Evolutionary conservation across 2,888 invertebrate genomes (phyloP), one percentile per base, ranked within the genome.

Genomic region (Ceriagrion tenellum): DNA sequence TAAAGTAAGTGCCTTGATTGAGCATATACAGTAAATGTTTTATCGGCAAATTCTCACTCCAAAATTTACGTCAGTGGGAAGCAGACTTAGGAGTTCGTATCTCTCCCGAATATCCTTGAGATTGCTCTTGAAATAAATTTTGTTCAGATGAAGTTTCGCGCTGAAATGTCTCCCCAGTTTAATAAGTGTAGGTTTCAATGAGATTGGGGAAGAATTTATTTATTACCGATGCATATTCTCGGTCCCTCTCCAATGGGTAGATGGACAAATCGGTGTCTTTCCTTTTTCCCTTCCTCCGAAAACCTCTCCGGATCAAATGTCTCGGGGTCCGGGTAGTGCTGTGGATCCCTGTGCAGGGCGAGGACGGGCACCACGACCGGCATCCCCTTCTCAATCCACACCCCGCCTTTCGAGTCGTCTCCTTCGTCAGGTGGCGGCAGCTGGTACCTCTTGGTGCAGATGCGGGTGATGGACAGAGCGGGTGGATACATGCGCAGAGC

Each of bases 401-500:
- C 96, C 1, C 93, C 93, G 10, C 47, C n/a, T 47, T 55, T 59
- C n/a, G 47, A 47, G 74, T 95, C 95, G 23, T 74, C 23, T 35
- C 35, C 23, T 55, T 88, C 88, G 59, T 97, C 96, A 12, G 97
- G 97, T 30, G 96, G 97, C 0, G 97, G 97, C 95, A 98, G 96
- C 95, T 96, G 96, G 96, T 97, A 98, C 23, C 97, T 96, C 96
- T 97, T 97, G 30, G 97, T 97, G 96, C 97, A 97, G 96, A 97
- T 97, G 91, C 97, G 96, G 26, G 97, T 96, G 95, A 97, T 96
- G 55, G 97, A 96, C 3, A 97, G 97, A 1, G 97, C 97, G 13
- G 97, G 97, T 13, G 98, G 98, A 96, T 97, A 97, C 96, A 97
- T 97, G 81, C 98, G 96, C 96, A 98, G 96, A 0, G 98, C 97